A percentile compares a stretch with the other conserved stretches of the same genome.
Evolutionary conservation across 2,113 vertebrate genomes (phyloP).

Genomic region (Crypturellus undulatus): DNA sequence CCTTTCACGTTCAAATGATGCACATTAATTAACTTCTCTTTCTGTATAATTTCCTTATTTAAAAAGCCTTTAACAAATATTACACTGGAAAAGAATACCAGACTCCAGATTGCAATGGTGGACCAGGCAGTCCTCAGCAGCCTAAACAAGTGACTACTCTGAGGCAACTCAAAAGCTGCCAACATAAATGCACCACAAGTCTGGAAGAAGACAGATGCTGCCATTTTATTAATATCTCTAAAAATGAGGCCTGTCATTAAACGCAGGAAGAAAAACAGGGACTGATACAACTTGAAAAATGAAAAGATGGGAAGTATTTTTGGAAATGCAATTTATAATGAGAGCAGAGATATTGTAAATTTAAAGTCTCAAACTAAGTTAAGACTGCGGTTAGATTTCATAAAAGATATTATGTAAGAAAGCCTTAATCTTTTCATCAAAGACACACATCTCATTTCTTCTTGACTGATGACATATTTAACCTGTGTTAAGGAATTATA

Average conservation of each 20-base stretch:
- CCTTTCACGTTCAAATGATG: neutral
- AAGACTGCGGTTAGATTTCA: neutral
- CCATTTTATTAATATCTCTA: constrained; percentile 34
- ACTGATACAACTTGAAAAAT: neutral
- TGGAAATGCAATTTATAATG: neutral
- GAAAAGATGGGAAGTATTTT: neutral
- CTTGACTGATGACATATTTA: neutral
- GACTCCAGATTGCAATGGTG: neutral
- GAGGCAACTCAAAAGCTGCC: neutral
- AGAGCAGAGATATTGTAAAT: neutral
- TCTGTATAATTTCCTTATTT: neutral
- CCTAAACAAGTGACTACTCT: constrained; percentile 17
- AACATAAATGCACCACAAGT: constrained; percentile 24
- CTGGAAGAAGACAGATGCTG: constrained; percentile 42
- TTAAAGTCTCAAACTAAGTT: neutral
- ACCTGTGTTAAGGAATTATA: neutral
- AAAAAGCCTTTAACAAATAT: neutral
- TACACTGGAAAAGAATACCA: neutral
- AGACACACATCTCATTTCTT: neutral
- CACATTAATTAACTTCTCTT: neutral
- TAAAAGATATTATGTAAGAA: neutral
- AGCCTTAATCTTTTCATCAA: neutral
- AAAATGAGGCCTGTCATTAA: constrained; percentile 36
- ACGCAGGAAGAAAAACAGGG: constrained; percentile 46
- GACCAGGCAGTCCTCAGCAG: constrained; percentile 6